phyloP scores from a whole-genome alignment of 2,113 vertebrate species.

The Indicator maculatus region DNA sequence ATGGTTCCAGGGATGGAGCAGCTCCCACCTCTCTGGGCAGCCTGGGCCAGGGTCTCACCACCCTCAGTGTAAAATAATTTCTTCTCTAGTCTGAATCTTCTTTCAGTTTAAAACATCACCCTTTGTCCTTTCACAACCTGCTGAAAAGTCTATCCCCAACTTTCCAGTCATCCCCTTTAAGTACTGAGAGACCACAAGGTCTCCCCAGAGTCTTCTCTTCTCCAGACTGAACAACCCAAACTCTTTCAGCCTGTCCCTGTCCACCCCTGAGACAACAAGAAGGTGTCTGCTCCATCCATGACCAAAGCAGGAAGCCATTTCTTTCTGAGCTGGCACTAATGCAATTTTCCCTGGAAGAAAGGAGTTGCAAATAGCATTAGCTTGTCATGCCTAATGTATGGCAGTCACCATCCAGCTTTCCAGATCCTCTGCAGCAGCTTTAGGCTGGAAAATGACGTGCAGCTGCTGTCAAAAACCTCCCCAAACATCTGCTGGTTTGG shows the following conservation, averaged over 20 bases:
- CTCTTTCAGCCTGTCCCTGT: not conserved
- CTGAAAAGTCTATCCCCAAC: not conserved
- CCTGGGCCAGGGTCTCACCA: not conserved
- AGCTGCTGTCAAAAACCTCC: not conserved
- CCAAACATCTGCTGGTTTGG: not conserved
- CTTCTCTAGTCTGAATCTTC: not conserved
- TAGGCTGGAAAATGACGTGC: not conserved
- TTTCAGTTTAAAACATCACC: not conserved
- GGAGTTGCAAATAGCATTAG: conserved; percentile 7
- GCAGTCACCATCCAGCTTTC: not conserved
- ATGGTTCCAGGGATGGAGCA: not conserved
- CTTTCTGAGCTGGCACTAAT: not conserved
- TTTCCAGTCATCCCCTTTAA: not conserved
- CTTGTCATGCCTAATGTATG: not conserved
- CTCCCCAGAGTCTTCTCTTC: not conserved
- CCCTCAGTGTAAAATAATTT: not conserved
- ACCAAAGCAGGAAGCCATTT: not conserved
- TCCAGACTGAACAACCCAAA: not conserved
- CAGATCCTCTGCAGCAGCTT: not conserved
- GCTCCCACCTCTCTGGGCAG: not conserved
- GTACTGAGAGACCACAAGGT: not conserved
- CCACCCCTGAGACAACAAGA: not conserved
- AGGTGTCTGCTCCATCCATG: accelerated
- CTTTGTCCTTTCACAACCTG: not conserved
- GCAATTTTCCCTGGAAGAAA: conserved; percentile 16